A percentile compares a stretch with the other conserved stretches of the same genome.
Evolutionary conservation across 2,797 vertebrate genomes (phyloP).

Genomic region (Onychomys leucogaster): DNA sequence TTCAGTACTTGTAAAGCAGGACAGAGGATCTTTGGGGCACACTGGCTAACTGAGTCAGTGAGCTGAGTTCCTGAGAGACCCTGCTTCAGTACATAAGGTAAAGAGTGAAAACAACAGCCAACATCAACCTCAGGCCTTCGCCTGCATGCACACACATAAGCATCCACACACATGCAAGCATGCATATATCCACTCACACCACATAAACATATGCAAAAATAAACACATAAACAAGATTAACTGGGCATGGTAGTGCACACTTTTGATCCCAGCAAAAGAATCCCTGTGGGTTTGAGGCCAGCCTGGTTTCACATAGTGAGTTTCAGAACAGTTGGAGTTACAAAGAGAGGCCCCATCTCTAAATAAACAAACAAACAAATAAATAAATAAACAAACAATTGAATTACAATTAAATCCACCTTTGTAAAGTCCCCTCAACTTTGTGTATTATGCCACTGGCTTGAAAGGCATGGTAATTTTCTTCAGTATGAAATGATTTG

Average conservation of each 20-base stretch:
- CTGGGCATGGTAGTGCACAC: too few species aligned
- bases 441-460: neutral
- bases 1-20: neutral
- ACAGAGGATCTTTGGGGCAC: too few species aligned
- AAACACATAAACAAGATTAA: neutral
- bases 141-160: neutral
- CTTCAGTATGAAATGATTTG: neutral
- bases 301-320: neutral
- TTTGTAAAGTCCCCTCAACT: slow-evolving; percentile 12
- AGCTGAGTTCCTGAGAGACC: neutral
- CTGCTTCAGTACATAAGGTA: neutral
- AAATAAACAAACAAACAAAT: neutral
- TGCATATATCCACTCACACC: neutral
- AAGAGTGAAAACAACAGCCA: neutral
- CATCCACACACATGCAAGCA: neutral
- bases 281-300: neutral
- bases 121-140: neutral
- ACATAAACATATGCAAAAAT: neutral
- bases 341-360: neutral
- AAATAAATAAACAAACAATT: neutral
- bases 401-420: neutral
- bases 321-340: neutral
- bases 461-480: neutral
- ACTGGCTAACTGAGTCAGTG: neutral
- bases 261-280: neutral